A percentile compares a stretch with the other conserved stretches of the same genome.
These are phyloP conservation scores for Nanger granti DNA, from an alignment of 2,113 vertebrate genomes.

Conservation along the genomic window DNA sequence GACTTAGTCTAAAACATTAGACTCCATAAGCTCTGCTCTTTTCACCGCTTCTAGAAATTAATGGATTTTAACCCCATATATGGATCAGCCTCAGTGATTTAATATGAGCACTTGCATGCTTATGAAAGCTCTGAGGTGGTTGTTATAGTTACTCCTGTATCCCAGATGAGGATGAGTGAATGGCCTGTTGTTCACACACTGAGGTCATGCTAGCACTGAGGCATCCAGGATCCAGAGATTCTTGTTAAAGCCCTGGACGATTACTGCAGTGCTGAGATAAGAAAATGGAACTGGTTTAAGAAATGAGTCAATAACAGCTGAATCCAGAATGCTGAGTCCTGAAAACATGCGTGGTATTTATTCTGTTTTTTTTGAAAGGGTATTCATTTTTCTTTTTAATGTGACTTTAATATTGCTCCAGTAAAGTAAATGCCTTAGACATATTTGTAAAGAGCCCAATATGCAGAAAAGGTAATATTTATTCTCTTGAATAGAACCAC, in stretches of 20 bases:
- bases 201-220: not conserved
- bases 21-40: not conserved
- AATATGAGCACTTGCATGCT: not conserved
- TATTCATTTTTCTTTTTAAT: not conserved
- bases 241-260: not conserved
- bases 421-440: not conserved
- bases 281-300: not conserved
- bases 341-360: not conserved
- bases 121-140: not conserved
- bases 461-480: not conserved
- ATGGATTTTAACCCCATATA: not conserved
- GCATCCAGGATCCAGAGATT: not conserved
- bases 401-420: not conserved
- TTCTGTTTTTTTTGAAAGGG: not conserved
- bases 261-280: not conserved
- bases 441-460: not conserved
- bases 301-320: not conserved
- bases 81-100: not conserved
- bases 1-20: not conserved
- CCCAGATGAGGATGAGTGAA: not conserved
- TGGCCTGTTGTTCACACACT: rapidly evolving
- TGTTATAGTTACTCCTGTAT: not conserved
- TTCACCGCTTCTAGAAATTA: not conserved
- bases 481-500: not conserved
- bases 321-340: not conserved